These are phyloP conservation scores for Lepus timidus DNA, from an alignment of 2,113 vertebrate species.

Conservation along the genomic window DNA sequence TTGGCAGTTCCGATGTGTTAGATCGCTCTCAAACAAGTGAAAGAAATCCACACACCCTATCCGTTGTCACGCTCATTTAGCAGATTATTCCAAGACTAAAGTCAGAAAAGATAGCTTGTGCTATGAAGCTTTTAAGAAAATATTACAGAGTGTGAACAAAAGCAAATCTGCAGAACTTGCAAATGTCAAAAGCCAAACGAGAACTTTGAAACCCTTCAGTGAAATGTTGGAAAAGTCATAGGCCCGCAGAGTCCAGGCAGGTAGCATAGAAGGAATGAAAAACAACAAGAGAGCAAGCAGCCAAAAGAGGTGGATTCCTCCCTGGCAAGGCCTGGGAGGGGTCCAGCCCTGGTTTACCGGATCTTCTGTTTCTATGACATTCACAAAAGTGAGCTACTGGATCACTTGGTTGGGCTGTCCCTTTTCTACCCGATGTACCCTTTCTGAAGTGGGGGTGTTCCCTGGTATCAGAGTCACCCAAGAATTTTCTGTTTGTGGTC, in stretches of 20 bases:
- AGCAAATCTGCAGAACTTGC: slow-evolving; percentile 52
- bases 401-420: not conserved
- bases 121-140: slow-evolving; percentile 67
- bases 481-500: not conserved
- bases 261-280: not conserved
- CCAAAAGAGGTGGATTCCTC: rapidly evolving
- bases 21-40: slow-evolving; percentile 46
- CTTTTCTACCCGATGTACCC: not conserved
- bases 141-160: slow-evolving; percentile 63
- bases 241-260: not conserved
- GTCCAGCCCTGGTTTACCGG: no score
- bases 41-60: slow-evolving; percentile 43
- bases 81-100: slow-evolving; percentile 68
- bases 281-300: not conserved
- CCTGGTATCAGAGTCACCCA: not conserved
- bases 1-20: slow-evolving; percentile 57
- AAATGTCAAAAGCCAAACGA: not conserved
- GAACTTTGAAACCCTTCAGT: not conserved
- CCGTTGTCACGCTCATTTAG: slow-evolving; percentile 71
- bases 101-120: not conserved
- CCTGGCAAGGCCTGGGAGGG: not conserved
- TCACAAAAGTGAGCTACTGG: not conserved
- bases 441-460: not conserved
- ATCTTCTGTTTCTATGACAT: not conserved
- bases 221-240: not conserved